These are phyloP conservation scores for Oscheius sp. DNA, from an alignment of 2,888 invertebrate genomes.

Conservation along the genomic window DNA sequence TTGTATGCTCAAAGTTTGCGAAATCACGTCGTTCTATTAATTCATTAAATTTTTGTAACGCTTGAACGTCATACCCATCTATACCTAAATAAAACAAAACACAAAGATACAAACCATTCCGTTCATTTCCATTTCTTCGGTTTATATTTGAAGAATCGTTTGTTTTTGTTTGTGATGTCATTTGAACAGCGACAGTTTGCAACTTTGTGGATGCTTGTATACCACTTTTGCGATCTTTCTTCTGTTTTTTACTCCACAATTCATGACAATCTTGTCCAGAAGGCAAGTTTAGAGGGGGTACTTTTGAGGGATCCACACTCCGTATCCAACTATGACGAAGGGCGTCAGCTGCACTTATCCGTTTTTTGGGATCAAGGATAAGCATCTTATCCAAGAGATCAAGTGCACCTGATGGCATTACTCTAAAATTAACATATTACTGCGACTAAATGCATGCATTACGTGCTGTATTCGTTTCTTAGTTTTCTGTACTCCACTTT, in stretches of 20 bases:
- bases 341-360: conserved; percentile 93
- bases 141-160: background rate
- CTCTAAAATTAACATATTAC: background rate
- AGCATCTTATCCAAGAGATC: conserved; percentile 79
- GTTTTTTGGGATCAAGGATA: conserved; percentile 89
- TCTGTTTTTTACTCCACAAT: conserved; percentile 88
- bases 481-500: conserved; percentile 87
- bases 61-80: background rate
- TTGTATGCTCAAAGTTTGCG: background rate
- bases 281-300: conserved; percentile 76
- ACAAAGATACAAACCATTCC: background rate
- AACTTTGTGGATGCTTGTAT: background rate
- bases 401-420: conserved; percentile 75
- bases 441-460: conserved; percentile 69
- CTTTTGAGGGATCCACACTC: conserved; percentile 83
- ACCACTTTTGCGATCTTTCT: conserved; percentile 33
- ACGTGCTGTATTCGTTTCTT: conserved; percentile 87
- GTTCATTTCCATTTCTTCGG: background rate
- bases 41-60: background rate
- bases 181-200: background rate
- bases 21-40: background rate
- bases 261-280: conserved; percentile 93
- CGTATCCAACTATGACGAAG: conserved; percentile 90
- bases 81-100: background rate
- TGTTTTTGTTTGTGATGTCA: background rate